A percentile compares a stretch with the other conserved stretches of the same genome.
Conservation (phyloP, 2,888 invertebrate genomes). For the Acanthosepion esculentum region DNA sequence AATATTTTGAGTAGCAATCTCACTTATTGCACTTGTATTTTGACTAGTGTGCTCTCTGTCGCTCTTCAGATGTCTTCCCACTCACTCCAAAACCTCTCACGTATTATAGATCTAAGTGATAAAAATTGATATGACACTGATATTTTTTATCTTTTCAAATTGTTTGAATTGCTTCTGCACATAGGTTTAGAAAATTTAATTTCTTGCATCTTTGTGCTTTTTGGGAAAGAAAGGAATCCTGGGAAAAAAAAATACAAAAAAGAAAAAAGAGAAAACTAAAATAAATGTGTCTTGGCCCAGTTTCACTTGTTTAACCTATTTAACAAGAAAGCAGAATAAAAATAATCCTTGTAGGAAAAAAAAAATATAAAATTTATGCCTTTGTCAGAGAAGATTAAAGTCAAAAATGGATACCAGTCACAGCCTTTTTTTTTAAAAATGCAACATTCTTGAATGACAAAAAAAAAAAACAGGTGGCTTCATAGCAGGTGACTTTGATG, state of each 20-base stretch:
- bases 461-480: background rate
- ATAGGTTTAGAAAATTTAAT: too few species aligned
- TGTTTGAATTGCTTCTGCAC: background rate
- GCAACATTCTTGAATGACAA: background rate
- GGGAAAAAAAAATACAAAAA: background rate
- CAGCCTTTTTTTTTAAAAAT: background rate
- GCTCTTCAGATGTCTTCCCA: too few species aligned
- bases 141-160: background rate
- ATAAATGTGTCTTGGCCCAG: background rate
- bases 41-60: too few species aligned
- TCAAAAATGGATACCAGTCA: background rate
- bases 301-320: background rate
- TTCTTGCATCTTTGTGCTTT: too few species aligned
- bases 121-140: background rate
- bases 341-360: background rate
- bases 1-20: too few species aligned
- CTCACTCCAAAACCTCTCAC: too few species aligned
- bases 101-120: too few species aligned
- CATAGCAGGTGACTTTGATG: background rate
- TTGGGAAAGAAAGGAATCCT: background rate
- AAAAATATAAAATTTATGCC: too few species aligned
- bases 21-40: too few species aligned
- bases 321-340: background rate
- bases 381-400: background rate
- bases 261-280: background rate